Conservation (phyloP, 1,140 invertebrate species). For the Zaprionus africanus region DNA sequence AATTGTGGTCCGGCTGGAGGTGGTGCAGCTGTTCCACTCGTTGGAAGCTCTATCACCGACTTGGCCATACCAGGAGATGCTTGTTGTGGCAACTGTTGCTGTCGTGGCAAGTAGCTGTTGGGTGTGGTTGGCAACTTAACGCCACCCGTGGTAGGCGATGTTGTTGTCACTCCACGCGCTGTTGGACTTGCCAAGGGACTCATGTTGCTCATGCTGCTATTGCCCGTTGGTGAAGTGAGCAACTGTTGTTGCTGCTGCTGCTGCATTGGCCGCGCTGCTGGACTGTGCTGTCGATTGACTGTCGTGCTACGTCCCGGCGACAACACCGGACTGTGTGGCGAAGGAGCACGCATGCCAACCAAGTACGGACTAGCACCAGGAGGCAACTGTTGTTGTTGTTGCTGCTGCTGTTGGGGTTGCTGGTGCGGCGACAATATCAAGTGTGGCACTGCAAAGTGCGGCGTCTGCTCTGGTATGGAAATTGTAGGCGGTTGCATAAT, state of each 20-base stretch:
- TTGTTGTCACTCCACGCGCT: constrained; percentile 30
- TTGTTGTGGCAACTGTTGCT: constrained; percentile 36
- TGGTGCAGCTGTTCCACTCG: constrained; percentile 3
- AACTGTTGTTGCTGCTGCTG: constrained; percentile 48
- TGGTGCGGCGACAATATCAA: constrained; percentile 85
- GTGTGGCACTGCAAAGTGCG: constrained; percentile 86
- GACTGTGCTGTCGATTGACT: constrained; percentile 62
- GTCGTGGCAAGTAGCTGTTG: constrained; percentile 58
- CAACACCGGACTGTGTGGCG: constrained; percentile 73
- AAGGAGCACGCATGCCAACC: constrained; percentile 64
- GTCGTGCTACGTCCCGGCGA: constrained; percentile 66
- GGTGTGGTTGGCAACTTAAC: constrained; percentile 38
- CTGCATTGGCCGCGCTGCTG: constrained; percentile 42
- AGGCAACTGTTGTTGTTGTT: constrained; percentile 38
- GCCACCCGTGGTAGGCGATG: constrained; percentile 17
- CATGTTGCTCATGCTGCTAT: constrained; percentile 41
- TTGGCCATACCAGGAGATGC: constrained; percentile 50
- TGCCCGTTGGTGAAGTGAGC: constrained; percentile 49
- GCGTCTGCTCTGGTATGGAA: constrained; percentile 85
- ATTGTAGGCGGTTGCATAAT: constrained; percentile 86
- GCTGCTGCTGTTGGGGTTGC: constrained; percentile 50
- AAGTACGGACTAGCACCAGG: constrained; percentile 44
- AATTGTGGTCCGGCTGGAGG: constrained; percentile 47
- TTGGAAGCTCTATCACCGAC: constrained; percentile 65
- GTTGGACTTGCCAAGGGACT: constrained; percentile 72